Conservation (phyloP, 2,888 invertebrate genomes). For the Philereme vetulata region DNA sequence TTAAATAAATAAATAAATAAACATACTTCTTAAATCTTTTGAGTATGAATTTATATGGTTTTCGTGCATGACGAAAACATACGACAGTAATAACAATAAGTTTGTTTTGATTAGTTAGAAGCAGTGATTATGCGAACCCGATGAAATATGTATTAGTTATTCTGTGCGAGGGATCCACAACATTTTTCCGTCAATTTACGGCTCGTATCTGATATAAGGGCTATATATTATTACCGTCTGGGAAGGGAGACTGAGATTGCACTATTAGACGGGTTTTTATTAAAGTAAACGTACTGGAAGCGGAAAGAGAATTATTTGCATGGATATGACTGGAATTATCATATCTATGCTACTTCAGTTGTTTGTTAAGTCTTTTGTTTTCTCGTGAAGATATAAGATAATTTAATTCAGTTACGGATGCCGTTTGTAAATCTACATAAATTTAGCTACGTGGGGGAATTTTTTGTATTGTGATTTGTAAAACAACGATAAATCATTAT, state of each 20-base stretch:
- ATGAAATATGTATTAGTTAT: conserved; percentile 68
- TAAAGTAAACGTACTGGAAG: conserved; percentile 46
- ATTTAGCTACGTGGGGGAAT: too few relatives aligned
- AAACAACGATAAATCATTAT: too few relatives aligned
- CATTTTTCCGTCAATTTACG: conserved; percentile 68
- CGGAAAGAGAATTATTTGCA: conserved; percentile 40
- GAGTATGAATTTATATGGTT: not conserved
- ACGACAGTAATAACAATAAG: not conserved
- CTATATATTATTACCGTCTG: conserved; percentile 71
- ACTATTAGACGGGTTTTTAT: conserved; percentile 61
- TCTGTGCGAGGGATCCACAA: conserved; percentile 60
- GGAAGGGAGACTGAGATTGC: conserved; percentile 66
- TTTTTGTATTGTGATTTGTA: too few relatives aligned
- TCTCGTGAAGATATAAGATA: conserved; percentile 10
- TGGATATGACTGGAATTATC: conserved; percentile 44
- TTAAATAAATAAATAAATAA: too few relatives aligned
- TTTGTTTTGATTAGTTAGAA: conserved; percentile 2
- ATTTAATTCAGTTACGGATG: conserved; percentile 8
- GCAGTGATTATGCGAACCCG: conserved; percentile 44
- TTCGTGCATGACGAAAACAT: not conserved
- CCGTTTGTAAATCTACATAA: too few relatives aligned
- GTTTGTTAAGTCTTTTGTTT: conserved; percentile 31
- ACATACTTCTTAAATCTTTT: too few relatives aligned
- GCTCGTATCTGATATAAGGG: conserved; percentile 63
- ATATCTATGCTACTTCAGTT: conserved; percentile 39